Evolutionary conservation across 2,888 invertebrate genomes (phyloP).

Genomic region (Tiliacea aurago): DNA sequence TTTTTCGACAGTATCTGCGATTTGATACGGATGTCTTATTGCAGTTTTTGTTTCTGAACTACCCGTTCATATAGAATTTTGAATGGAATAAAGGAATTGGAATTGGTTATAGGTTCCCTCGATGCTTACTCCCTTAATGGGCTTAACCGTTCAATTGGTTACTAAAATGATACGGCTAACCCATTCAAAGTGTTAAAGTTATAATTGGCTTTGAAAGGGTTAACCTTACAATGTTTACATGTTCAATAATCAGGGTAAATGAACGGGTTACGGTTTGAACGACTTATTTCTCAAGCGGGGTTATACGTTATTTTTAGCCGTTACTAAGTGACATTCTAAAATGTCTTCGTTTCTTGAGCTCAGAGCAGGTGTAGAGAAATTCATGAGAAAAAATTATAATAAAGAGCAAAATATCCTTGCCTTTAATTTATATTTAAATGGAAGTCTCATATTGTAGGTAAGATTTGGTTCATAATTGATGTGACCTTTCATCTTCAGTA

Average conservation of each 20-base stretch:
- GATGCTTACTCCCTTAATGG: no score
- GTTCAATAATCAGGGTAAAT: neutral
- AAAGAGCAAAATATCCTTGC: conserved; percentile 66
- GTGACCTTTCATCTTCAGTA: conserved; percentile 33
- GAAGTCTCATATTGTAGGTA: conserved; percentile 60
- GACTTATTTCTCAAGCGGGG: neutral
- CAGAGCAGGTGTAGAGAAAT: conserved; percentile 60
- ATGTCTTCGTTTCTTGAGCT: conserved; percentile 47
- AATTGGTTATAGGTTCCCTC: neutral
- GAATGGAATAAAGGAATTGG: no score
- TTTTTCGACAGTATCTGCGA: no score
- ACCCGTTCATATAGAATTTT: no score
- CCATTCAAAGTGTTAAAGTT: neutral
- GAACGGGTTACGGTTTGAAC: neutral
- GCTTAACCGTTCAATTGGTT: neutral
- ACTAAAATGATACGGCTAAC: neutral
- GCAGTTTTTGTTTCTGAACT: no score
- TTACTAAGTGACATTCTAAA: conserved; percentile 57
- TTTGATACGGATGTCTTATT: no score
- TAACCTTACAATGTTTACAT: neutral
- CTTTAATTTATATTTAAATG: conserved; percentile 75
- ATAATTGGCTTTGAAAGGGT: neutral
- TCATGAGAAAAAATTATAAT: conserved; percentile 72
- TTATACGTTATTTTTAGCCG: conserved; percentile 18
- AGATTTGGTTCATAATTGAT: conserved; percentile 38